Evolutionary conservation across 2,888 invertebrate species (phyloP).

Genomic region (Xiphydria camelus): DNA sequence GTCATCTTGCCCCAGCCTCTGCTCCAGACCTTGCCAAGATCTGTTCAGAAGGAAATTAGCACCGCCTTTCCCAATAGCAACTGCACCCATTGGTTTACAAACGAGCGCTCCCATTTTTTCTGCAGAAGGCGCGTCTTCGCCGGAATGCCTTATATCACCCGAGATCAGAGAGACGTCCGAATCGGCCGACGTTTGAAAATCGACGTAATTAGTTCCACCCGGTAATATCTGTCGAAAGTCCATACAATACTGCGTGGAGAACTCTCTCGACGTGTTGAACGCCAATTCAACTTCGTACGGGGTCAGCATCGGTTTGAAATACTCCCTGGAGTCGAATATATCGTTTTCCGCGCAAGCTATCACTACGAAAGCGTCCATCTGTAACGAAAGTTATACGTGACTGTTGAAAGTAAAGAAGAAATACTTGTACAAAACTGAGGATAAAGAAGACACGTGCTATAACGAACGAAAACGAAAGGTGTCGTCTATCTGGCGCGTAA

Average conservation of each 20-base stretch:
- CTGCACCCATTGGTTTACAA: constrained; percentile 41
- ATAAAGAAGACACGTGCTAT: not conserved
- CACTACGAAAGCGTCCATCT: constrained; percentile 90
- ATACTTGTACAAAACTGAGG: not conserved
- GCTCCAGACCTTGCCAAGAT: constrained; percentile 87
- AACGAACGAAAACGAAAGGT: no score
- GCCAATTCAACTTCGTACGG: constrained; percentile 91
- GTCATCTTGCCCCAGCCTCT: constrained; percentile 73
- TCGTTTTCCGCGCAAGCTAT: constrained; percentile 92
- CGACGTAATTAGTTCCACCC: constrained; percentile 62
- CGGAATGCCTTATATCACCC: constrained; percentile 67
- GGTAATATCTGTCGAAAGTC: constrained; percentile 78
- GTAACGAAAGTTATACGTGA: constrained; percentile 40
- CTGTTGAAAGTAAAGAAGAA: not conserved
- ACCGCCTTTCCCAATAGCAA: constrained; percentile 62
- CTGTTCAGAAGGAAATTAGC: constrained; percentile 69
- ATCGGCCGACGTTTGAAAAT: constrained; percentile 48
- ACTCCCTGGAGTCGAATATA: constrained; percentile 80
- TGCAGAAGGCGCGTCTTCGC: constrained; percentile 47
- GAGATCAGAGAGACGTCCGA: constrained; percentile 76
- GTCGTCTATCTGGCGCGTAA: no score
- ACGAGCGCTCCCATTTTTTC: constrained; percentile 46
- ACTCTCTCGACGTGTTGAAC: constrained; percentile 64
- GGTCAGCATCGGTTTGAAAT: constrained; percentile 87
- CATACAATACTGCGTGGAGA: constrained; percentile 66